Percentiles rank a stretch among this genome's conserved stretches.
Evolutionary conservation across 2,888 invertebrate species (phyloP).

Genomic region (Cacoxenus indagator): DNA sequence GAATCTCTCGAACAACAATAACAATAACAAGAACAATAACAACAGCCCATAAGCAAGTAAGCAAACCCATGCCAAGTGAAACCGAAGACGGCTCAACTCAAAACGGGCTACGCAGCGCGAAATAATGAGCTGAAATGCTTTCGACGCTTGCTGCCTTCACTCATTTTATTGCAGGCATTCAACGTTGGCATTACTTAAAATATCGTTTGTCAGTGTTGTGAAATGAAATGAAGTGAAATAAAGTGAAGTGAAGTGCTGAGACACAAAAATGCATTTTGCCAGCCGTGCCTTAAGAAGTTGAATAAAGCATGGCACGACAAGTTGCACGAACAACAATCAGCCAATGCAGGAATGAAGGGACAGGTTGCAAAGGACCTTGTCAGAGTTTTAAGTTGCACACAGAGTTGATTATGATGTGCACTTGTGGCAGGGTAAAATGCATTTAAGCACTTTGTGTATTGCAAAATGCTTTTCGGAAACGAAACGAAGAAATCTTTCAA

Average conservation of each 20-base stretch:
- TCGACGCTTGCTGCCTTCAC: background rate
- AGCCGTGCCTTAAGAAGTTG: background rate
- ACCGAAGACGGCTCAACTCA: background rate
- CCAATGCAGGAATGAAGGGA: background rate
- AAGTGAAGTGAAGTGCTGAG: background rate
- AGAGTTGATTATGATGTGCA: background rate
- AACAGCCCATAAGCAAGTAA: background rate
- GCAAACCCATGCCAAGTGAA: background rate
- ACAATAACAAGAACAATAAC: conserved; percentile 1
- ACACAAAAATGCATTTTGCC: background rate
- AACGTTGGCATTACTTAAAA: background rate
- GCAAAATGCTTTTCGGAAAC: background rate
- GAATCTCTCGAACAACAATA: background rate
- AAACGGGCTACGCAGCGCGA: too few relatives aligned
- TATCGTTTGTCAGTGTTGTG: background rate
- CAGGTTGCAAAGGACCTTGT: too few relatives aligned
- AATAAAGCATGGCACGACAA: background rate
- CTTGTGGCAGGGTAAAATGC: background rate
- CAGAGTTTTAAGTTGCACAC: background rate
- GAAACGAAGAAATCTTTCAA: too few relatives aligned
- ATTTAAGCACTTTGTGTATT: background rate
- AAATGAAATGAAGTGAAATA: background rate
- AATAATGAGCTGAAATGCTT: background rate
- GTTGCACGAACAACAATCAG: too few relatives aligned
- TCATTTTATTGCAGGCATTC: background rate